Evolutionary conservation across 1,140 invertebrate species (phyloP).

Genomic region (Aphaenogaster rudis): DNA sequence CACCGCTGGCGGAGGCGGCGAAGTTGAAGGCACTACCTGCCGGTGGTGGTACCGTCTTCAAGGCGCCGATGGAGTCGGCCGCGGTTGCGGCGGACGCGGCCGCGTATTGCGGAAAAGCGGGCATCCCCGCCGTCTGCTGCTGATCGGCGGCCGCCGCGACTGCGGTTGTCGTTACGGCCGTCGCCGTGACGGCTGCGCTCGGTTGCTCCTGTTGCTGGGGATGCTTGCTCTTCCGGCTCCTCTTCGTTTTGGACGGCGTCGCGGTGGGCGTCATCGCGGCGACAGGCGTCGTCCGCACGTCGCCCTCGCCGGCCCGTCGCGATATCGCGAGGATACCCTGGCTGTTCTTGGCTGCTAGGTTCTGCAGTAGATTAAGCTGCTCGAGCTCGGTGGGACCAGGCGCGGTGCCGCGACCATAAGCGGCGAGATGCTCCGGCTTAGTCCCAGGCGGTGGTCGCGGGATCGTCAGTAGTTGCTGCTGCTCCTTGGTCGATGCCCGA

Average conservation of each 20-base stretch:
- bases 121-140: slow-evolving; percentile 71
- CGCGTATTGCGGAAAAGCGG: slow-evolving; percentile 80
- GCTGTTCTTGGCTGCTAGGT: slow-evolving; percentile 79
- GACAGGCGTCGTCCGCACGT: slow-evolving; percentile 34
- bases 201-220: slow-evolving; percentile 77
- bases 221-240: slow-evolving; percentile 81
- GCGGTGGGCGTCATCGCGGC: slow-evolving; percentile 36
- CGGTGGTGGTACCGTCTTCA: slow-evolving; percentile 80
- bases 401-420: slow-evolving; percentile 77
- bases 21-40: slow-evolving; percentile 85
- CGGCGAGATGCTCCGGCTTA: slow-evolving; percentile 79
- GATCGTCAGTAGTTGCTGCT: slow-evolving; percentile 82
- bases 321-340: slow-evolving; percentile 77
- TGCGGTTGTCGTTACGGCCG: slow-evolving; percentile 54
- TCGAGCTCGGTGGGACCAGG: slow-evolving; percentile 80
- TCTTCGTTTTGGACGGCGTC: slow-evolving; percentile 78
- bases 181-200: slow-evolving; percentile 52
- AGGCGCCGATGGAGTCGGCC: slow-evolving; percentile 75
- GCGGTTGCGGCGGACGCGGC: slow-evolving; percentile 73
- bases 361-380: slow-evolving; percentile 83
- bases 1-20: slow-evolving; percentile 76
- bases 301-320: slow-evolving; percentile 69
- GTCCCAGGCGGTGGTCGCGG: slow-evolving; percentile 77
- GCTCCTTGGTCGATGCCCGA: slow-evolving; percentile 79
- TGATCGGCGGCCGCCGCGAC: slow-evolving; percentile 62